A percentile compares a stretch with the other conserved stretches of the same genome.
Evolutionary conservation across 2,797 vertebrate species (phyloP).

Genomic region (Artibeus jamaicensis): DNA sequence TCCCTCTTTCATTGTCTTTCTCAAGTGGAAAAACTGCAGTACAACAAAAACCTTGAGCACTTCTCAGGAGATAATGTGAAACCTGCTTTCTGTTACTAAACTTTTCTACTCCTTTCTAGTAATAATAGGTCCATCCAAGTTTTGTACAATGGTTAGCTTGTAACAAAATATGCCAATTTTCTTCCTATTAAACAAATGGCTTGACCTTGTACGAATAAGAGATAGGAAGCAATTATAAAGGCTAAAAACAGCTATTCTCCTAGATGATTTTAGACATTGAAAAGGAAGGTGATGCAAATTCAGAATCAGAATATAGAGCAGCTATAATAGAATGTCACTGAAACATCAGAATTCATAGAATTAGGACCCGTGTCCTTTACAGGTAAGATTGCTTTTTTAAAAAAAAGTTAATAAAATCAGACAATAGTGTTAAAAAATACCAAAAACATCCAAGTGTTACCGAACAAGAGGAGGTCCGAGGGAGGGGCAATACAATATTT

Average conservation of each 20-base stretch:
- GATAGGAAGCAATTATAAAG: not conserved
- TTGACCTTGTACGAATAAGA: not conserved
- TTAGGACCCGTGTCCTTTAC: not conserved
- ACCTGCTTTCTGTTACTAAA: not conserved
- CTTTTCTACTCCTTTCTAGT: not conserved
- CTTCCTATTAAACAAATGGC: not conserved
- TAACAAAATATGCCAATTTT: not conserved
- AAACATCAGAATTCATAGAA: not conserved
- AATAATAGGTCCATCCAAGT: not conserved
- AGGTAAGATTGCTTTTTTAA: not conserved
- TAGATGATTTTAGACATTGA: not conserved
- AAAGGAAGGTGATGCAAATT: not conserved
- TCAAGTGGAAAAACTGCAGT: conserved; percentile 55
- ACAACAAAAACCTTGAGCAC: not conserved
- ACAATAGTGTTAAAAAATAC: not conserved
- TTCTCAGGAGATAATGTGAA: not conserved
- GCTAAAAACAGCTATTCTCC: not conserved
- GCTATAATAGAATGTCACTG: not conserved
- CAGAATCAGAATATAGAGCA: not conserved
- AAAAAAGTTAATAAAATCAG: not conserved
- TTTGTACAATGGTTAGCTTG: not conserved
- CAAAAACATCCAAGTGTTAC: not conserved
- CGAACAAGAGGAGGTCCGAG: too few relatives aligned
- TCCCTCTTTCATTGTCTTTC: conserved; percentile 27
- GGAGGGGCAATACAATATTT: too few relatives aligned